Evolutionary conservation across 2,888 invertebrate genomes (phyloP), one percentile per base, ranked within the genome.

Genomic region (Yponomeuta cagnagella): DNA sequence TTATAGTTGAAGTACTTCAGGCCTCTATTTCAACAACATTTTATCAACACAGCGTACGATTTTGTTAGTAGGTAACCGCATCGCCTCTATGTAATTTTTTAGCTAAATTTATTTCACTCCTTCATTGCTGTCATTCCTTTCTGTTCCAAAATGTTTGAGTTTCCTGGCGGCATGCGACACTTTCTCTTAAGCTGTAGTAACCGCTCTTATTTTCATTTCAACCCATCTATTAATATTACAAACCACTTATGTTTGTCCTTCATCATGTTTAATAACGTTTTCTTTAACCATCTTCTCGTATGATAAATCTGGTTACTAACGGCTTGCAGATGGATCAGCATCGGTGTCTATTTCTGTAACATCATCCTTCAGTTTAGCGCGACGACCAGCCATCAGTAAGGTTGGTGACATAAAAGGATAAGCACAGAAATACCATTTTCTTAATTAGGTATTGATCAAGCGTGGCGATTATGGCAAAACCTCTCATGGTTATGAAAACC

Each of bases 271-370:
- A 58, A 58, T 58, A 2, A 15, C 52, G 15, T 58, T 58, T 58
- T 15, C 52, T 15, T 58, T 58, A 15, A 58, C 12, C 12, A 58
- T 58, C 15, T 58, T 58, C 15, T 58, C 52, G 52, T 15, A 15
- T 52, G 52, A 52, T 52, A 52, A 52, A 52, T 15, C 12, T 10
- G 52, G 52, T 15, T 58, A 58, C 15, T 58, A 58, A 58, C 15
- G 52, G 52, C 52, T 58, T 64, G 64, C 12, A 37, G 70, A 75
- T 75, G 73, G 71, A 72, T 71, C 69, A 73, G 71, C 70, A 68
- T 70, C 70, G 31, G 52, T 70, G 74, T 83, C 83, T 86, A 87
- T 87, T 84, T 82, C 74, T 71, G 79, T 68, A 63, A 12, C 70
- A 73, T 78, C 75, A 81, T 82, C 80, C 79, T 78, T 79, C 75